Evolutionary conservation across 1,140 invertebrate genomes (phyloP).

Genomic region (Drosophila mauritiana): DNA sequence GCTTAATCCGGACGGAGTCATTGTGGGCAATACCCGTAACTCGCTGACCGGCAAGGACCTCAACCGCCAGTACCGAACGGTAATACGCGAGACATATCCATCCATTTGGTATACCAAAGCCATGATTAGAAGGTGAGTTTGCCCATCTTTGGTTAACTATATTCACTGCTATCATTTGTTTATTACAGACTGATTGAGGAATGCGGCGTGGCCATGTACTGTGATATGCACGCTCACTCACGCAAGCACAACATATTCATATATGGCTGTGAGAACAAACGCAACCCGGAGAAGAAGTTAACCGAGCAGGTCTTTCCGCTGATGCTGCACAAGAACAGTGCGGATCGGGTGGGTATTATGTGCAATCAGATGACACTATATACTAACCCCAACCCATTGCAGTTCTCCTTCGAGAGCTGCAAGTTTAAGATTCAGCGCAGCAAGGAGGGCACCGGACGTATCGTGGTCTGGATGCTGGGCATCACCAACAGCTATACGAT

Average conservation of each 20-base stretch:
- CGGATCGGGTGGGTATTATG: conserved; percentile 90
- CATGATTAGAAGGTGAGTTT: conserved; percentile 90
- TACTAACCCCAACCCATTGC: background rate
- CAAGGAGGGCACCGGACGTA: conserved; percentile 96
- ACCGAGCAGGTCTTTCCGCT: conserved; percentile 96
- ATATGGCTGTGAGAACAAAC: conserved; percentile 96
- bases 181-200: conserved; percentile 91
- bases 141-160: background rate
- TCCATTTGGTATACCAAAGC: conserved; percentile 97
- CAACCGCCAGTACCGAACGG: conserved; percentile 95
- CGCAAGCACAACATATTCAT: conserved; percentile 97
- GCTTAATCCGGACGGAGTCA: conserved; percentile 97
- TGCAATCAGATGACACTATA: background rate
- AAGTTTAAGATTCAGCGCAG: conserved; percentile 96
- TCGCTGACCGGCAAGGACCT: conserved; percentile 94
- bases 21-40: conserved; percentile 96
- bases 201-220: conserved; percentile 96
- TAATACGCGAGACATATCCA: conserved; percentile 95
- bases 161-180: too few relatives aligned
- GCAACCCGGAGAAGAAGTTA: conserved; percentile 90
- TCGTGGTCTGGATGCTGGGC: conserved; percentile 97
- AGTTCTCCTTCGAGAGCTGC: conserved; percentile 97
- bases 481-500: conserved; percentile 97
- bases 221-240: conserved; percentile 98
- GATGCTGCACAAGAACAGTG: conserved; percentile 96